phyloP scores from a whole-genome alignment of 23 tunicate genomes.

The Diplosoma virens region DNA sequence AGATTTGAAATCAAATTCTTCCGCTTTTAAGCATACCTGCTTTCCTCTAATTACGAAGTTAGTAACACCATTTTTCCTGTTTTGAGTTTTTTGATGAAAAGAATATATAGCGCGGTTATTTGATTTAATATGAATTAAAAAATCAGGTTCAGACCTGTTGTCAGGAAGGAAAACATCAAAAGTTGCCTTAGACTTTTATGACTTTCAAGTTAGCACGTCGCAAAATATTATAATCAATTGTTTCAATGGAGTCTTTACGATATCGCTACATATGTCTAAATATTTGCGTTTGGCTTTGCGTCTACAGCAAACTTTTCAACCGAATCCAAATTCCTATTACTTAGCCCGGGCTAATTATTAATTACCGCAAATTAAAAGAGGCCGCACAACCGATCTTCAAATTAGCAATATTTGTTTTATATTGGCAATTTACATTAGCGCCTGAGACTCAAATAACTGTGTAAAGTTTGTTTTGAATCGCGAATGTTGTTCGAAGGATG shows the following conservation, averaged over 20 bases:
- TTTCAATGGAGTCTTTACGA: background rate
- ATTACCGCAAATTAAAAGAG: constrained; percentile 57
- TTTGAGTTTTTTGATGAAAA: too few relatives aligned
- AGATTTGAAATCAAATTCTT: too few relatives aligned
- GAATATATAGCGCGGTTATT: too few relatives aligned
- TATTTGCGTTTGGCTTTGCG: constrained; percentile 8
- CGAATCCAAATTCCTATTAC: constrained; percentile 2
- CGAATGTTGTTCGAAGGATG: too few relatives aligned
- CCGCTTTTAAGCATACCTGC: too few relatives aligned
- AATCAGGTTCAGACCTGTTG: too few relatives aligned
- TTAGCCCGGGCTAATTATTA: constrained; percentile 67
- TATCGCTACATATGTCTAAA: constrained; percentile 31
- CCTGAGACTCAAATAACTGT: too few relatives aligned
- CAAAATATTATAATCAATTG: background rate
- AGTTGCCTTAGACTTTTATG: background rate
- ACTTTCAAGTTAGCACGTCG: background rate
- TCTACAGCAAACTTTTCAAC: constrained; percentile 10
- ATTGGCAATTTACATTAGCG: too few relatives aligned
- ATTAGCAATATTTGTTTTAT: background rate
- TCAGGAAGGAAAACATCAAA: background rate
- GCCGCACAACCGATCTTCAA: constrained; percentile 20
- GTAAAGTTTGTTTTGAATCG: too few relatives aligned
- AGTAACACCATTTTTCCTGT: too few relatives aligned
- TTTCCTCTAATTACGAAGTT: too few relatives aligned
- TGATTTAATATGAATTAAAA: too few relatives aligned